Evolutionary conservation across 1,140 invertebrate genomes (phyloP).

Genomic region (Hylaeus anthracinus): DNA sequence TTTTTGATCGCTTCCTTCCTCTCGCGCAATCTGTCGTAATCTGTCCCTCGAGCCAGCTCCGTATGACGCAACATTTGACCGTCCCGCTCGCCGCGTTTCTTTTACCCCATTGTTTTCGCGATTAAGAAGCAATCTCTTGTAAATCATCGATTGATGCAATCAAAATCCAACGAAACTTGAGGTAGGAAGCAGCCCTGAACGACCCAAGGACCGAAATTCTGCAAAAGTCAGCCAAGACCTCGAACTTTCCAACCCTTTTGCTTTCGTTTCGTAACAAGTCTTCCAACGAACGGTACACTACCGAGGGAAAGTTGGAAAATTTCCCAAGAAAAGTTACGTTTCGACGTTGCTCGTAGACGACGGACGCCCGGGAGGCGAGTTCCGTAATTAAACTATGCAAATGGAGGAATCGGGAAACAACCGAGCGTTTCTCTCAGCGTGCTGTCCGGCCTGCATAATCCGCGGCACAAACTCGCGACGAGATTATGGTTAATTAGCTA

Average conservation of each 20-base stretch:
- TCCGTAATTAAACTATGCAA: conserved; percentile 68
- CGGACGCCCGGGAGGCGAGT: neutral
- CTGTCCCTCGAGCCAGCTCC: conserved; percentile 13
- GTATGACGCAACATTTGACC: neutral
- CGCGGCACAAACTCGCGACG: conserved; percentile 60
- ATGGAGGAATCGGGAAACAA: conserved; percentile 42
- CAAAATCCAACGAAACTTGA: too few species aligned
- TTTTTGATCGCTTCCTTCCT: conserved; percentile 50
- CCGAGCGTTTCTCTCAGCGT: conserved; percentile 26
- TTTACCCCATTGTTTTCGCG: too few species aligned
- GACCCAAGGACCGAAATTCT: too few species aligned
- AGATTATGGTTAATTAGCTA: conserved; percentile 68
- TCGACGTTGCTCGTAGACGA: neutral
- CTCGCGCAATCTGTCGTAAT: conserved; percentile 28
- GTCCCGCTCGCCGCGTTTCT: neutral
- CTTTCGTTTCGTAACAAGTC: too few species aligned
- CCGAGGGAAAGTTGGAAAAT: too few species aligned
- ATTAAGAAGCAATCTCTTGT: too few species aligned
- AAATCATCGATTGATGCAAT: too few species aligned
- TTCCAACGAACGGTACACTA: neutral
- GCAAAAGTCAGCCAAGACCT: too few species aligned
- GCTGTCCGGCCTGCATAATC: conserved; percentile 65
- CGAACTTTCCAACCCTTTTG: neutral
- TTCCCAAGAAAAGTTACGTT: neutral
- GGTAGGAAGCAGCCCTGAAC: too few species aligned